Base-by-base conservation (phyloP, 2,797 vertebrate species). In the Danio aesculapii region DNA sequence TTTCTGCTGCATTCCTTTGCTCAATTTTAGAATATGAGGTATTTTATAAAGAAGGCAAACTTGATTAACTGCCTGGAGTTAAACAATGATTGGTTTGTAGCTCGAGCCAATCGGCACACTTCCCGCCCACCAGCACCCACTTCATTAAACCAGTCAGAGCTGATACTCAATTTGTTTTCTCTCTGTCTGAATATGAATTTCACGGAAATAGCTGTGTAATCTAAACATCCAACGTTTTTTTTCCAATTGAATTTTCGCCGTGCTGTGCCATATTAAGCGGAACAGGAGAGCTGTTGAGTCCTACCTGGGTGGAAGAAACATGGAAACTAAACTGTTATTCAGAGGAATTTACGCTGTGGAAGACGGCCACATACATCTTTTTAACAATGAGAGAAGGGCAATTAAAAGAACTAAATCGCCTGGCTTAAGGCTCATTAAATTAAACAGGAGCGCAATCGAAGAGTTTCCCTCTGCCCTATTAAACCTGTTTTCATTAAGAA, bases 401-500 rank as follows among this genome's bases (percentile, higher is more conserved):
- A 91, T 93, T 93, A 92, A 92, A 92, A 88, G 84, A 84, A 84
- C 85, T 88, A 87, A 86, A 90, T 90, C 84, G 90, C 86, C 85
- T 87, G 87, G 88, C 90, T 89, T 83, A 81, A 62, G 84, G 89
- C 89, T 89, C 89, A 89, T 91, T 90, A 90, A 93, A 92, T 93
- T 91, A 93, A 93, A 90, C 85, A 90, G 88, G 85, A 90, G 86
- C 86, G 59, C 87, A 89, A 88, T 88, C 89, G 90, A 85, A 84
- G 83, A 90, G 86, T 91, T 89, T 90, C 89, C 89, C 89, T 82
- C 85, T 88, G 90, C 89, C 87, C 89, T 88, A 90, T 92, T 93
- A 93, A 94, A 92, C 85, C 86, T 88, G 90, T 93, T 93, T 94
- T 94, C 91, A 93, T 93, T 92, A 92, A 87, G 87, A 89, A 85